These are phyloP conservation scores for Lithosia quadra DNA, from an alignment of 2,888 invertebrate species.

Conservation along the genomic window DNA sequence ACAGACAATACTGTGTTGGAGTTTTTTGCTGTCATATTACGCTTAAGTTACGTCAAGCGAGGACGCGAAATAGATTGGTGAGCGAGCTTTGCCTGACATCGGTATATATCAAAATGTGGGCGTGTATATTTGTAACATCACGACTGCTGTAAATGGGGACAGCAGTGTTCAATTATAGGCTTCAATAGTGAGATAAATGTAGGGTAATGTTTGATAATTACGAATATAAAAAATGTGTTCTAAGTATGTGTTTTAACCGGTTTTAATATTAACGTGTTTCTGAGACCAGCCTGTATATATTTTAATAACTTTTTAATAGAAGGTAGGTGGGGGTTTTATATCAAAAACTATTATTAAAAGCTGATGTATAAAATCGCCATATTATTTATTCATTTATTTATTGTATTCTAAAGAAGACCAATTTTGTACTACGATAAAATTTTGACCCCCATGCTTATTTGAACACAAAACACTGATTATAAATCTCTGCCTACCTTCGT, in stretches of 20 bases:
- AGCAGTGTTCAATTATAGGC: conserved; percentile 38
- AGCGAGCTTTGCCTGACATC: conserved; percentile 22
- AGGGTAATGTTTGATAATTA: conserved; percentile 20
- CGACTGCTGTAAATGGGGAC: conserved; percentile 29
- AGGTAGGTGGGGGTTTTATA: conserved; percentile 8
- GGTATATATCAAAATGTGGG: conserved; percentile 13
- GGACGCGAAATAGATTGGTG: conserved; percentile 33
- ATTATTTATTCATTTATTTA: conserved; percentile 8
- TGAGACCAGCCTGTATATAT: conserved; percentile 30
- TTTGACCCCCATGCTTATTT: conserved; percentile 10
- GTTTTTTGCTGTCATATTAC: conserved; percentile 32
- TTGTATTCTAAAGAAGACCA: conserved; percentile 15
- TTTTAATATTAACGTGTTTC: conserved; percentile 24
- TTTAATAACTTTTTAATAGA: conserved; percentile 24
- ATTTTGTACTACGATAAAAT: conserved; percentile 29
- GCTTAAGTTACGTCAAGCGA: conserved; percentile 33
- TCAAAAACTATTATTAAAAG: neutral
- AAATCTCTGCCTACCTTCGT: conserved; percentile 17
- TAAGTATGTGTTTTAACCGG: conserved; percentile 11
- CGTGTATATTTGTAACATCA: conserved; percentile 27
- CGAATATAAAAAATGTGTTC: conserved; percentile 19
- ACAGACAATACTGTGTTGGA: conserved; percentile 21
- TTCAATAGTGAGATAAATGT: conserved; percentile 23
- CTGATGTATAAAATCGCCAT: neutral
- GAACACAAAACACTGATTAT: neutral